Conservation (phyloP, 2,888 invertebrate species). For the Pandemis cinnamomeana region DNA sequence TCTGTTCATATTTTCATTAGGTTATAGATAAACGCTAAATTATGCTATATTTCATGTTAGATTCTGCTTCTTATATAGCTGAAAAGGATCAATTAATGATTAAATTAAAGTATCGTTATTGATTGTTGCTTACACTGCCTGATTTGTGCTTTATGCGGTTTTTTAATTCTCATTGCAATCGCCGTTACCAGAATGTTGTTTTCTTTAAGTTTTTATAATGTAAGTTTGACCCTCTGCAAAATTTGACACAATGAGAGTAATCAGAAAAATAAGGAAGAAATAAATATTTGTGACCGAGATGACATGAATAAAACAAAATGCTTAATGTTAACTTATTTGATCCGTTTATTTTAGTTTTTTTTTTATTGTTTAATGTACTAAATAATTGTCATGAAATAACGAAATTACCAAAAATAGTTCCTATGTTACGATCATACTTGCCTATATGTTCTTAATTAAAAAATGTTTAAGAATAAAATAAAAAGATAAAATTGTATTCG, state of each 20-base stretch:
- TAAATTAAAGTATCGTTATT: not conserved
- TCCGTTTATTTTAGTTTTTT: too few relatives aligned
- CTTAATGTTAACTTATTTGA: too few relatives aligned
- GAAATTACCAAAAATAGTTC: too few relatives aligned
- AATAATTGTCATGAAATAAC: too few relatives aligned
- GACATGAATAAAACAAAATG: too few relatives aligned
- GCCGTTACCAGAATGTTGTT: not conserved
- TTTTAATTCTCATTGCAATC: not conserved
- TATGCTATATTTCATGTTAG: not conserved
- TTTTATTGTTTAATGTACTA: too few relatives aligned
- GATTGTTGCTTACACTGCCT: not conserved
- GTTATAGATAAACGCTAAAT: not conserved
- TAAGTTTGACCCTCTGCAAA: not conserved
- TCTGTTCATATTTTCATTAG: not conserved
- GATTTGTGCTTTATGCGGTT: not conserved
- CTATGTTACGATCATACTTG: too few relatives aligned
- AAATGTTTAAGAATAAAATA: too few relatives aligned
- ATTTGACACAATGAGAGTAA: not conserved
- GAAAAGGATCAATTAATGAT: not conserved
- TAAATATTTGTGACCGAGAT: too few relatives aligned
- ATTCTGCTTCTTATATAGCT: not conserved
- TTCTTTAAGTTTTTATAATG: not conserved
- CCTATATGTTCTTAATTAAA: too few relatives aligned
- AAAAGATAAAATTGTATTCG: too few relatives aligned
- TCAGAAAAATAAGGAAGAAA: too few relatives aligned